Conservation (phyloP, 2,888 invertebrate species). For the Agrotis clavis region DNA sequence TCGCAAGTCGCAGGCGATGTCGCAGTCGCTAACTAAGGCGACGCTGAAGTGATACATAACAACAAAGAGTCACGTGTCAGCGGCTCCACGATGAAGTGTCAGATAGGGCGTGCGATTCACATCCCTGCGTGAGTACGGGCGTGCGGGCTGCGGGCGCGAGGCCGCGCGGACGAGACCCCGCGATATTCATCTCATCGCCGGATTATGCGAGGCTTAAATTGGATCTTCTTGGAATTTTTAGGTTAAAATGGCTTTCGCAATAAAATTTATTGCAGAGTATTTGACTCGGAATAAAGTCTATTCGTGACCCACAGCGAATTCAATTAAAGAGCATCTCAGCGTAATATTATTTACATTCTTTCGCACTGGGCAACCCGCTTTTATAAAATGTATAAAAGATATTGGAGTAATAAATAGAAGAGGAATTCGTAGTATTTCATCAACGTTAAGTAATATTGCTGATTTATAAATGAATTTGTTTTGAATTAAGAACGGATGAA, state of each 20-base stretch:
- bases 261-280: conserved; percentile 86
- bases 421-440: conserved; percentile 60
- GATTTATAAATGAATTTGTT: conserved; percentile 42
- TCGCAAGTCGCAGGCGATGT: conserved; percentile 52
- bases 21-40: conserved; percentile 62
- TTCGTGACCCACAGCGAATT: conserved; percentile 82
- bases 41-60: conserved; percentile 61
- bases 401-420: conserved; percentile 65
- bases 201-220: conserved; percentile 87
- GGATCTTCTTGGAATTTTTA: conserved; percentile 87
- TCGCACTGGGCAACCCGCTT: conserved; percentile 66
- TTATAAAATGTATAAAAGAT: conserved; percentile 70
- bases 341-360: conserved; percentile 81
- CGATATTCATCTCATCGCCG: conserved; percentile 83
- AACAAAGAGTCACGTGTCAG: conserved; percentile 62
- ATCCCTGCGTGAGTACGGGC: conserved; percentile 47
- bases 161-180: conserved; percentile 63
- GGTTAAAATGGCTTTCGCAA: conserved; percentile 84
- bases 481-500: conserved; percentile 28
- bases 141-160: conserved; percentile 48
- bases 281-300: conserved; percentile 83
- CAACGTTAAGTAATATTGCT: conserved; percentile 52
- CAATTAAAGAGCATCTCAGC: conserved; percentile 82
- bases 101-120: conserved; percentile 55
- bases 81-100: conserved; percentile 53